Evolutionary conservation across 2,113 vertebrate species (phyloP), one percentile per base, ranked within the genome.

Genomic region (Odocoileus hemionus): DNA sequence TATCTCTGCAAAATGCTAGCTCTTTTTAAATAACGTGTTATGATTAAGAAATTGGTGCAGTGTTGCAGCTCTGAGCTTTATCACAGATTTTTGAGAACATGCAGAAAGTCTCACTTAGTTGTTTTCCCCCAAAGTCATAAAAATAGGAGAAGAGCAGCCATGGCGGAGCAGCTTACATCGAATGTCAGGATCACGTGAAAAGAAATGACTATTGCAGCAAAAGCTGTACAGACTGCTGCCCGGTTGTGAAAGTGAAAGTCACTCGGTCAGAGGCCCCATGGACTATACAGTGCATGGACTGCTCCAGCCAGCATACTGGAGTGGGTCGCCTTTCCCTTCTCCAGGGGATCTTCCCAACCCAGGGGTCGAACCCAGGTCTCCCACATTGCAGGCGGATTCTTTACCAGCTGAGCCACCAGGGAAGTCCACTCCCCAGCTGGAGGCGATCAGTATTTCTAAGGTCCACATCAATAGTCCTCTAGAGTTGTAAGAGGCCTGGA

Each of bases 21-120:
- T 30, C 23, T 91, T 96, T 82, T 94, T 36, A 97, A 97, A 96
- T 55, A 98, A 95, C 39, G 90, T 82, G 45, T 91, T 70, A 93
- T 94, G 86, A 92, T 90, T 96, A 96, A 87, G 58, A 95, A 95
- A 92, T 80, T 50, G 45, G 58, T 58, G 9, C 12, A 76, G 19
- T 87, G 5, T 15, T 97, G 85, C 36, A 83, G 30, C 45, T 92
- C 50, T 55, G 76, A 88, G 64, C 11, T 88, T 90, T 76, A 92
- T 94, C 74, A 93, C 83, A 26, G 89, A 89, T 91, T 57, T 94
- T 93, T 87, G 83, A 94, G 60, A 94, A n/a, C 82, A 82, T 39
- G 14, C 58, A 92, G 64, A 23, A 94, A 86, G 76, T 16, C 52
- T 57, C 55, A 91, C 86, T 88, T 94, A 33, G 25, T 79, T 95